Conservation (phyloP, 2,888 invertebrate species). For the Dryobota labecula region DNA sequence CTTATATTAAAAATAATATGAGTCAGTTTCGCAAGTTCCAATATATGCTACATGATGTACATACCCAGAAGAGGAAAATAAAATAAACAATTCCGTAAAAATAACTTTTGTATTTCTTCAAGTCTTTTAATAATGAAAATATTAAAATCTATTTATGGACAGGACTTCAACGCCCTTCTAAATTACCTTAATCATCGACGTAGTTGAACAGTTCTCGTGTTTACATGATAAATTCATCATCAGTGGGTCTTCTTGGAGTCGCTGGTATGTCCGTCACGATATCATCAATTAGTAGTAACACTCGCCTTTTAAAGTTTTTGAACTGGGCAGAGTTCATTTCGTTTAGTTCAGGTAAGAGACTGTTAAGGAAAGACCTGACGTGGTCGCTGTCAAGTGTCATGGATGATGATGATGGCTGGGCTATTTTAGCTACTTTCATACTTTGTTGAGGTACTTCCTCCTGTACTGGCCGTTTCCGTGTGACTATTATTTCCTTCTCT, state of each 20-base stretch:
- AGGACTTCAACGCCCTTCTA: slow-evolving; percentile 3
- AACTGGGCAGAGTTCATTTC: slow-evolving; percentile 68
- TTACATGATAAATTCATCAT: slow-evolving; percentile 43
- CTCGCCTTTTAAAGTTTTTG: slow-evolving; percentile 67
- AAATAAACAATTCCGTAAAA: not conserved
- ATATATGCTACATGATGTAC: not conserved
- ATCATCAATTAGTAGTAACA: slow-evolving; percentile 62
- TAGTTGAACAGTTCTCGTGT: slow-evolving; percentile 9
- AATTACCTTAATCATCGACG: slow-evolving; percentile 10
- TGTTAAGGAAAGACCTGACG: slow-evolving; percentile 62
- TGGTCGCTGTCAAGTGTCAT: slow-evolving; percentile 32
- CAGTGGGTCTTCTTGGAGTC: not conserved
- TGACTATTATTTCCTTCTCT: not conserved
- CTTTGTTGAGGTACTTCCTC: slow-evolving; percentile 27
- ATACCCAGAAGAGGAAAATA: not conserved
- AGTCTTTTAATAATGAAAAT: not conserved
- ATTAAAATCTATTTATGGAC: slow-evolving; percentile 8
- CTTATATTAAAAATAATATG: not conserved
- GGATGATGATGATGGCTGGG: slow-evolving; percentile 22
- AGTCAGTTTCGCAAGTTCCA: not conserved
- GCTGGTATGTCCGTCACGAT: slow-evolving; percentile 54
- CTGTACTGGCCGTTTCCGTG: slow-evolving; percentile 18
- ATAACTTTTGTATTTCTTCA: slow-evolving; percentile 13
- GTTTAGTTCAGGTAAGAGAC: slow-evolving; percentile 66
- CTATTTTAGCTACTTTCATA: slow-evolving; percentile 5